Evolutionary conservation across 2,888 invertebrate species (phyloP), one percentile per base, ranked within the genome.

Genomic region (Junonia oenone): DNA sequence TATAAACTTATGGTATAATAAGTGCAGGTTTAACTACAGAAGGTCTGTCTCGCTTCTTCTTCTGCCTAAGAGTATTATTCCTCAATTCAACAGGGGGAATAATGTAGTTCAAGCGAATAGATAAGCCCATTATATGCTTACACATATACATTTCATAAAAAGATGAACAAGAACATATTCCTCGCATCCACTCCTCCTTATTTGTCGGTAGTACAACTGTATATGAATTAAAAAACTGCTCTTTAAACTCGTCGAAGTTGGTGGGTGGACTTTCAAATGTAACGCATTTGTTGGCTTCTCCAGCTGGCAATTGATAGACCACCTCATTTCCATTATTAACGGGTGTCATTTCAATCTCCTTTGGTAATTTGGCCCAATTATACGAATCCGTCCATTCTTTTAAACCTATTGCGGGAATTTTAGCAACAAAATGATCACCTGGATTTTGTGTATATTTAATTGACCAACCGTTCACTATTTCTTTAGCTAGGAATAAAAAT

Each of bases 401-500:
- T 29, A 9, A 9, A 29, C 2, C 8, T 49, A 15, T 45, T 17
- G 6, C 6, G 29, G 29, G 29, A 9, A 4, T 2, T 6, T 29
- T 29, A 9, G 29, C 29, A 29, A 29, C 1, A 9, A 9, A 29
- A 29, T 29, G 6, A 2, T 29, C 29, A 6, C 8, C 29, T 29
- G 29, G 29, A 9, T 6, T 29, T 2, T 6, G 6, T 9, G 8
- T 29, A 49, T 49, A 37, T 14, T 37, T 49, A 0, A 17, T 37
- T 27, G 38, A 49, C 49, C 49, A 49, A 35, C 17, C 14, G 45
- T 22, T 45, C 26, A 66, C 59, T 45, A 66, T 52, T 43, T 66
- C 64, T 46, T 51, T 48, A 15, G 63, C 61, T 17, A 63, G 51
- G 2, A 53, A 38, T 37, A 66, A 56, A 11, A 66, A 66, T 13